Conservation (phyloP, 2,888 invertebrate species). For the Teleogryllus oceanicus region DNA sequence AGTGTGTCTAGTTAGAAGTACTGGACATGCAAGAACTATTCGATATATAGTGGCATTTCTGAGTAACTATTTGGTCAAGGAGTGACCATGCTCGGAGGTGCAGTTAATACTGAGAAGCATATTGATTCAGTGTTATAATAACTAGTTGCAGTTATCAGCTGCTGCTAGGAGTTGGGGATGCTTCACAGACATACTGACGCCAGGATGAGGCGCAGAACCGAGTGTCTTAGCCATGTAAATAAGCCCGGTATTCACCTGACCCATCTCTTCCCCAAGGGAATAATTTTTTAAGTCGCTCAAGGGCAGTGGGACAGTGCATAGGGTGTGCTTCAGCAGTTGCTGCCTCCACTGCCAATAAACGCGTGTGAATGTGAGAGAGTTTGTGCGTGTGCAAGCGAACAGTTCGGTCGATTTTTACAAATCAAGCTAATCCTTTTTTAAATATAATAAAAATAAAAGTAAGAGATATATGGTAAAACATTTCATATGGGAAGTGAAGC, state of each 20-base stretch:
- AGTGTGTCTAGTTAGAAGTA: conserved; percentile 3
- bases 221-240: conserved; percentile 33
- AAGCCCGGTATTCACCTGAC: conserved; percentile 22
- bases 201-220: conserved; percentile 27
- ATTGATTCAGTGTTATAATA: conserved; percentile 23
- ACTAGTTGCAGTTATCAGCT: conserved; percentile 23
- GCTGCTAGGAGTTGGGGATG: conserved; percentile 20
- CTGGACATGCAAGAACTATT: conserved; percentile 8
- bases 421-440: conserved; percentile 35
- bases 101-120: conserved; percentile 22
- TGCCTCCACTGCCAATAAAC: conserved; percentile 29
- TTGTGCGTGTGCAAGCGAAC: conserved; percentile 27
- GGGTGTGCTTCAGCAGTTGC: conserved; percentile 32
- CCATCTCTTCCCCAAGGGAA: conserved; percentile 31
- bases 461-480: conserved; percentile 30
- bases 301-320: conserved; percentile 33
- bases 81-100: not conserved
- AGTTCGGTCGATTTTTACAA: conserved; percentile 29
- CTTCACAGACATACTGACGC: conserved; percentile 32
- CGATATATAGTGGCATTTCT: not conserved
- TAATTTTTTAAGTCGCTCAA: conserved; percentile 36
- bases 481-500: conserved; percentile 35
- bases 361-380: conserved; percentile 20
- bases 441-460: conserved; percentile 33
- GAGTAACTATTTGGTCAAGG: not conserved